These are phyloP conservation scores for Drosophila repletoides DNA, from an alignment of 1,140 invertebrate species.

Conservation along the genomic window DNA sequence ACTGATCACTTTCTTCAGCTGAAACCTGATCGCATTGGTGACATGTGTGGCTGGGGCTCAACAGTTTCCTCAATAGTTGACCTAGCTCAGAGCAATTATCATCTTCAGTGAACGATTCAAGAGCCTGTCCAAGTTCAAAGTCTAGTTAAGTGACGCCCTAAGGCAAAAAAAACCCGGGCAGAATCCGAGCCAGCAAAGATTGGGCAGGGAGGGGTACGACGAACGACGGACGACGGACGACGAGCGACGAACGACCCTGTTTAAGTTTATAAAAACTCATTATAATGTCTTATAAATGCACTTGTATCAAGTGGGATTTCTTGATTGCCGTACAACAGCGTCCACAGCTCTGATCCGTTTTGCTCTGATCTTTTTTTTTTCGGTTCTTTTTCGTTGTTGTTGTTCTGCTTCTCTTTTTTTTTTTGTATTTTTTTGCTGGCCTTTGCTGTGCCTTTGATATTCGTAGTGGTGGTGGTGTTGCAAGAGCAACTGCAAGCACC, in stretches of 20 bases:
- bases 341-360: slow-evolving; percentile 26
- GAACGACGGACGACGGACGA: no score
- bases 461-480: background rate
- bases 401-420: background rate
- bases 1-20: slow-evolving; percentile 65
- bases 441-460: slow-evolving; percentile 16
- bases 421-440: slow-evolving; percentile 17
- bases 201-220: background rate
- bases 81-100: slow-evolving; percentile 72
- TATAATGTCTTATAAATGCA: slow-evolving; percentile 81
- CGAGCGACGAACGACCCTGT: slow-evolving; percentile 70
- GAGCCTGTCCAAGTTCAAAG: slow-evolving; percentile 65
- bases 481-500: slow-evolving; percentile 16
- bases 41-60: slow-evolving; percentile 53
- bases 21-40: slow-evolving; percentile 51
- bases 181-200: slow-evolving; percentile 15
- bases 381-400: slow-evolving; percentile 8
- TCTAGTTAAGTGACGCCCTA: slow-evolving; percentile 76
- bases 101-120: slow-evolving; percentile 42
- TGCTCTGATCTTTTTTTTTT: slow-evolving; percentile 11
- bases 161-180: background rate
- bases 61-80: slow-evolving; percentile 44
- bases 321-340: slow-evolving; percentile 53
- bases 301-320: slow-evolving; percentile 81
- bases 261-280: slow-evolving; percentile 82